phyloP scores from a whole-genome alignment of 2,888 invertebrate genomes.

The Schizaphis graminum region DNA sequence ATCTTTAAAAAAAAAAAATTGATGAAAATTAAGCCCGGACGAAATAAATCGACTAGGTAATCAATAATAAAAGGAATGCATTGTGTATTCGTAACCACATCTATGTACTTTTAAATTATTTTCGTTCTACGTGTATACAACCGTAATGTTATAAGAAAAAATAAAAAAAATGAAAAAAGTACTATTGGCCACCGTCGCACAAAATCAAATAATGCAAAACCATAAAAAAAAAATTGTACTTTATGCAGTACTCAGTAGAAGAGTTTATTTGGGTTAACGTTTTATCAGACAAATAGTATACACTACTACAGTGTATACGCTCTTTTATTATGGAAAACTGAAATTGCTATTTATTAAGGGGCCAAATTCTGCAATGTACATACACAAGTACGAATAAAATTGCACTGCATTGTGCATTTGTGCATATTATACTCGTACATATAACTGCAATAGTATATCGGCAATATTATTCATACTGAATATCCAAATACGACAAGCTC shows the following conservation, averaged over 20 bases:
- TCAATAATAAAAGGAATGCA: slow-evolving; percentile 19
- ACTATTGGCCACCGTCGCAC: not conserved
- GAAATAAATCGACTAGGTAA: not conserved
- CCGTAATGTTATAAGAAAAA: not conserved
- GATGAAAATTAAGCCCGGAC: not conserved
- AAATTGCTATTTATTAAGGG: slow-evolving; percentile 38
- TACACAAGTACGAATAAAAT: slow-evolving; percentile 1
- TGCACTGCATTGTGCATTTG: not conserved
- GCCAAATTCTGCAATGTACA: slow-evolving; percentile 3
- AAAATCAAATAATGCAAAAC: slow-evolving; percentile 30
- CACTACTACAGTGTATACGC: not conserved
- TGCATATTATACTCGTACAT: not conserved
- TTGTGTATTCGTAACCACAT: not conserved
- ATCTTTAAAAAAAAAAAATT: not conserved
- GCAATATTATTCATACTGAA: not conserved
- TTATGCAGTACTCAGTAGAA: slow-evolving; percentile 30
- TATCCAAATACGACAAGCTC: not conserved
- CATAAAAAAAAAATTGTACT: slow-evolving; percentile 20
- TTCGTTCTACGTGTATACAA: not conserved
- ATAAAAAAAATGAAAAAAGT: slow-evolving; percentile 21
- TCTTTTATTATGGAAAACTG: slow-evolving; percentile 1
- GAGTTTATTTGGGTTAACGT: slow-evolving; percentile 45
- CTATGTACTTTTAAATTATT: slow-evolving; percentile 18
- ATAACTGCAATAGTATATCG: not conserved
- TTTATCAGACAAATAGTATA: slow-evolving; percentile 23